A percentile compares a stretch with the other conserved stretches of the same genome.
Evolutionary conservation across 35 echinoderm and acorn worm species (phyloP).

Genomic region (Amphiura filiformis): DNA sequence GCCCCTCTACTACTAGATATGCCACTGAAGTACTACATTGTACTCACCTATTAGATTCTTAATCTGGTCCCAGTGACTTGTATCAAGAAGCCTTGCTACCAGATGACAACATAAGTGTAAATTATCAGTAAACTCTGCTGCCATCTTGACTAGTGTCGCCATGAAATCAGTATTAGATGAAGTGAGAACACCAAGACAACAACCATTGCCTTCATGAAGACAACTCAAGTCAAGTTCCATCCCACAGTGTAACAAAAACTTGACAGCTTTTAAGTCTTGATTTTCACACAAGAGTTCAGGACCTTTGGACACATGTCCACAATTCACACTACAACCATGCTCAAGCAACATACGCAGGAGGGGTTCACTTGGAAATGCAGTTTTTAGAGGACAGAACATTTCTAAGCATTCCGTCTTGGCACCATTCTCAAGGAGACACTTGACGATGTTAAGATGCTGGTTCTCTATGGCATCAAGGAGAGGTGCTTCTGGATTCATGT

Average conservation of each 20-base stretch:
- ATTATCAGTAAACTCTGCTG: background rate
- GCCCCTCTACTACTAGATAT: too few species aligned
- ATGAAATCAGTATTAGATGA: background rate
- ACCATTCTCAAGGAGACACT: background rate
- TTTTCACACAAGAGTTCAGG: background rate
- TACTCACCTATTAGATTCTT: background rate
- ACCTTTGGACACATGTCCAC: background rate
- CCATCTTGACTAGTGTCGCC: background rate
- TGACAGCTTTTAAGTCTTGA: background rate
- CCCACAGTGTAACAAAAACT: background rate
- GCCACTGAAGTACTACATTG: too few species aligned
- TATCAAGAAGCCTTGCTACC: background rate
- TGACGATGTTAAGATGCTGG: background rate
- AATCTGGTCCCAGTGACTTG: background rate
- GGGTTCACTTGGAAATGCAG: background rate
- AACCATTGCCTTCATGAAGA: background rate
- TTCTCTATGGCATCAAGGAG: slow-evolving; percentile 1
- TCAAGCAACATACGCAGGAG: background rate
- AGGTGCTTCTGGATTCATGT: slow-evolving; percentile 10
- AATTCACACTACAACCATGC: background rate
- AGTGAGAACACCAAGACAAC: background rate
- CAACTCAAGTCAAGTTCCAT: background rate
- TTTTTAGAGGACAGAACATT: background rate
- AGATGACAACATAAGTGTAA: slow-evolving; percentile 6
- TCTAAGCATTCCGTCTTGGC: background rate